Base-by-base conservation (phyloP, 2,797 vertebrate genomes). In the Chelmon rostratus region DNA sequence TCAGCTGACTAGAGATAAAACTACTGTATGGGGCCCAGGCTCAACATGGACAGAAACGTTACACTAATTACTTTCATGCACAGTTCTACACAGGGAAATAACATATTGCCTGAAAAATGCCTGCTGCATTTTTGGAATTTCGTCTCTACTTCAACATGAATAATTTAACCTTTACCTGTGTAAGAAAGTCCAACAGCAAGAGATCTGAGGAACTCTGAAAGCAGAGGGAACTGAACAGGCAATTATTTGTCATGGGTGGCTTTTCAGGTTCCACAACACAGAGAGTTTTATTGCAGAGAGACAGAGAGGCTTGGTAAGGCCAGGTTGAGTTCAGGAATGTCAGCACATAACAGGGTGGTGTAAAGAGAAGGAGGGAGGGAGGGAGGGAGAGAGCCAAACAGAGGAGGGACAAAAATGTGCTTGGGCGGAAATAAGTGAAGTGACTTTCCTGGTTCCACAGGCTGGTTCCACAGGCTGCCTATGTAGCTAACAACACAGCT, bases 291-390 rank as follows among this genome's bases (percentile, higher is more conserved):
- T 31, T 73, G 40, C 63, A 61, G 38, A 73, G 42, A 47, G 66
- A 47, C 65, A 28, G 73, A 52, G 59, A 67, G 75, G 68, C 28
- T 78, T 79, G 66, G 86, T 84, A 69, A 79, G 68, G 38, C 87
- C 74, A 85, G 88, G 88, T 89, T 86, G 56, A 77, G 68, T 76
- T 84, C n/a, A 91, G 92, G 92, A 92, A 91, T 93, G 90, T 88
- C 71, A 77, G 68, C 63, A 49, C 57, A 50, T 84, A 84, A 85
- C 73, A 88, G 82, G 85, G 87, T 82, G 82, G 64, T 82, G 82
- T 75, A 85, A 66, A 62, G 73, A 76, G 76, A 57, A 68, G 64
- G 71, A 85, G 37, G 1, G 78, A 83, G 83, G 72, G 77, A 86
- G 81, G 63, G 63, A n/a, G n/a, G n/a, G n/a, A n/a, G n/a, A n/a